A percentile compares a stretch with the other conserved stretches of the same genome.
Conservation (phyloP, 2,888 invertebrate genomes). For the Drosophila suboccidentalis region DNA sequence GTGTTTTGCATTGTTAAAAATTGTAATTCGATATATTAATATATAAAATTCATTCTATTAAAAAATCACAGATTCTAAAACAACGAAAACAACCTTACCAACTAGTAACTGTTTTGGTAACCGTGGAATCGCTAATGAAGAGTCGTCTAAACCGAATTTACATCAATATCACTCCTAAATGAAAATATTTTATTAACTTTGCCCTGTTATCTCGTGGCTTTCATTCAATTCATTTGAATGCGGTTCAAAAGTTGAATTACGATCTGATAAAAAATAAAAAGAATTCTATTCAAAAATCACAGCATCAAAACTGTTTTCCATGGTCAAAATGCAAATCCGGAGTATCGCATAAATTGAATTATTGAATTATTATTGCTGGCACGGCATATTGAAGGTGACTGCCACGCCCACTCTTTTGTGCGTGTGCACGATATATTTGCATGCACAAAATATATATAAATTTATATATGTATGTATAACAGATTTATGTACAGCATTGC, state of each 20-base stretch:
- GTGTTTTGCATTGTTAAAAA: slow-evolving; percentile 36
- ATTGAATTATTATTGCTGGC: slow-evolving; percentile 76
- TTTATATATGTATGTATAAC: slow-evolving; percentile 19
- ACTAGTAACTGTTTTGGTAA: neutral
- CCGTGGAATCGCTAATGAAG: slow-evolving; percentile 38
- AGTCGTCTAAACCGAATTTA: slow-evolving; percentile 27
- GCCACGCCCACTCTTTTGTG: slow-evolving; percentile 26
- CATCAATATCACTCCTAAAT: slow-evolving; percentile 23
- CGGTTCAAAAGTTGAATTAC: slow-evolving; percentile 17
- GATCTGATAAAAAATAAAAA: slow-evolving; percentile 13
- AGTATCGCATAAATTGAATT: slow-evolving; percentile 71
- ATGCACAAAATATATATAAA: slow-evolving; percentile 7
- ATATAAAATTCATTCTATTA: slow-evolving; percentile 6
- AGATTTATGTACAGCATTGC: slow-evolving; percentile 51
- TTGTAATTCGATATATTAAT: slow-evolving; percentile 7
- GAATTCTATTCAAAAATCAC: slow-evolving; percentile 23
- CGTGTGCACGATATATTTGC: slow-evolving; percentile 37
- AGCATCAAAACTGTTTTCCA: slow-evolving; percentile 3
- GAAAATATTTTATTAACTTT: slow-evolving; percentile 40
- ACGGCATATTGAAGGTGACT: slow-evolving; percentile 32
- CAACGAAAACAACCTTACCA: neutral
- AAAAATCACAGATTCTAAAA: slow-evolving; percentile 29
- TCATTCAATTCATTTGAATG: slow-evolving; percentile 32
- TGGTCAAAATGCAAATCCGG: slow-evolving; percentile 42
- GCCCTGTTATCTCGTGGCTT: slow-evolving; percentile 27